Conservation (phyloP, 2,797 vertebrate genomes). For the Catostomus latipinnis region DNA sequence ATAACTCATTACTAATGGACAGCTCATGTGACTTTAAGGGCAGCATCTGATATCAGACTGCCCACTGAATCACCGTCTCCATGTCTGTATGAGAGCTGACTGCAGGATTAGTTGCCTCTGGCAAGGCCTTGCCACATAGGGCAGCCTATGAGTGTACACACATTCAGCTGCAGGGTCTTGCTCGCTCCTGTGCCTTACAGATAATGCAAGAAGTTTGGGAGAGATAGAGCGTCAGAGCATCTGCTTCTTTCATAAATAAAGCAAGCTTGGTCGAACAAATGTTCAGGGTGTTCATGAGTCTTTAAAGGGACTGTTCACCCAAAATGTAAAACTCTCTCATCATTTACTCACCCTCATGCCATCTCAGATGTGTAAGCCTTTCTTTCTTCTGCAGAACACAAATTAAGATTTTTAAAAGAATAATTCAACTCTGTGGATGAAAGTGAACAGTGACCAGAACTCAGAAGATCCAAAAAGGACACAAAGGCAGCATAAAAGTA, state of each 20-base stretch:
- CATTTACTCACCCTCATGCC: no score
- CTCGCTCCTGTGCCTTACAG: not conserved
- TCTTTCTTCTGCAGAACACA: no score
- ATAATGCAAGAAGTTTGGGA: not conserved
- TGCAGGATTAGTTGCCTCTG: conserved; percentile 25
- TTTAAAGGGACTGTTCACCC: not conserved
- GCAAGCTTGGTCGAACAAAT: not conserved
- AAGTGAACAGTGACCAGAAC: no score
- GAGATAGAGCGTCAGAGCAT: not conserved
- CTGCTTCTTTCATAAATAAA: not conserved
- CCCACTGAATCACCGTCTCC: not conserved
- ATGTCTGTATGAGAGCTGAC: not conserved
- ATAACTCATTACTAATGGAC: no score
- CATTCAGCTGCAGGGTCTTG: not conserved
- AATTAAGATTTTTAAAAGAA: no score
- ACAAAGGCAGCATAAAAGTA: no score
- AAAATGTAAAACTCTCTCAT: no score
- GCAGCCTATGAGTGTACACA: no score
- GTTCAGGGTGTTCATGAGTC: not conserved
- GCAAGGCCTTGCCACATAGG: not conserved
- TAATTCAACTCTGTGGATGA: no score
- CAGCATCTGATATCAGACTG: not conserved
- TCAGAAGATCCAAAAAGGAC: no score
- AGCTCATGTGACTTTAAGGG: no score
- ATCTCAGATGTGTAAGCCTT: no score